Evolutionary conservation across 2,797 vertebrate genomes (phyloP).

Genomic region (Adrianichthys oophorus): DNA sequence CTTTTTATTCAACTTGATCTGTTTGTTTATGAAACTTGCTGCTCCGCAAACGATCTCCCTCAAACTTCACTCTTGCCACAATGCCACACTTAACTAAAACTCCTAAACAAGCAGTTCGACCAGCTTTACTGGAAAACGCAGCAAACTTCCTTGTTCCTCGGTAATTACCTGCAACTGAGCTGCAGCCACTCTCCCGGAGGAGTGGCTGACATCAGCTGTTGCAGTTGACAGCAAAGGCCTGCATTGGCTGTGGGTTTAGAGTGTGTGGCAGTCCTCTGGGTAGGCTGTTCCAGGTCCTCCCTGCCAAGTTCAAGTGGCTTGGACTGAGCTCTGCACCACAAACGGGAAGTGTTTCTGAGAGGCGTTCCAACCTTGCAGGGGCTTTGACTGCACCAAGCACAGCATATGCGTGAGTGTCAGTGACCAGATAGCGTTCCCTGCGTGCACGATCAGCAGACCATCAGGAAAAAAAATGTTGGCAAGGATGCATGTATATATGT

Average conservation of each 20-base stretch:
- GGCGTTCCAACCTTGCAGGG: slow-evolving; percentile 66
- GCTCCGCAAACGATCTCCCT: not conserved
- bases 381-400: slow-evolving; percentile 42
- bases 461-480: slow-evolving; percentile 28
- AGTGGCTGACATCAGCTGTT: slow-evolving; percentile 57
- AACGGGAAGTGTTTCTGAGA: slow-evolving; percentile 73
- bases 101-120: slow-evolving; percentile 14
- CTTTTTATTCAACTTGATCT: too few species aligned
- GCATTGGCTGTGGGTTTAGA: slow-evolving; percentile 45
- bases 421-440: slow-evolving; percentile 46
- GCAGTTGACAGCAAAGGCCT: slow-evolving; percentile 50
- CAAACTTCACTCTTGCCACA: not conserved
- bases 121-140: slow-evolving; percentile 1
- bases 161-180: slow-evolving; percentile 40
- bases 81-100: slow-evolving; percentile 6
- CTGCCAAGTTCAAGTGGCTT: slow-evolving; percentile 82
- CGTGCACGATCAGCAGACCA: slow-evolving; percentile 27
- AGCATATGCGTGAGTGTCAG: slow-evolving; percentile 42
- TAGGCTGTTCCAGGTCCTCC: slow-evolving; percentile 73
- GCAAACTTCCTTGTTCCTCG: slow-evolving; percentile 33
- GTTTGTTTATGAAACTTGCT: too few species aligned
- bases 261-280: slow-evolving; percentile 66
- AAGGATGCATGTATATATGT: slow-evolving; percentile 48
- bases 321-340: slow-evolving; percentile 65
- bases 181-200: slow-evolving; percentile 39